Evolutionary conservation across 2,797 vertebrate genomes (phyloP).

Genomic region (Kryptopterus vitreolus): DNA sequence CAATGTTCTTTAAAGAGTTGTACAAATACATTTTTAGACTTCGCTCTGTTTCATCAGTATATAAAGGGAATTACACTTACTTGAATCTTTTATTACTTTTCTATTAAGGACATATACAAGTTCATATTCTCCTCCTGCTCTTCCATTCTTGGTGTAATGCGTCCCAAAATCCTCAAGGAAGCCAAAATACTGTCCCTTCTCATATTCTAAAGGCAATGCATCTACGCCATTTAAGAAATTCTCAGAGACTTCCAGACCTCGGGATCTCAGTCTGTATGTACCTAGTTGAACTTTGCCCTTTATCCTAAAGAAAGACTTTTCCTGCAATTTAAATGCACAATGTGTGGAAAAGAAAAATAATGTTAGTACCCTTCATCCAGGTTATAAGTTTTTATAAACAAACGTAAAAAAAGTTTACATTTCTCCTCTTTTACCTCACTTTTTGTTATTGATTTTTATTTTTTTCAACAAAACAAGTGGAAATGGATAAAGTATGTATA

Average conservation of each 20-base stretch:
- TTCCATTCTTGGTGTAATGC: conserved; percentile 83
- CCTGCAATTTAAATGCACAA: conserved; percentile 63
- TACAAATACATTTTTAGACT: not conserved
- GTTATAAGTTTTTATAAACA: too few relatives aligned
- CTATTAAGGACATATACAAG: conserved; percentile 85
- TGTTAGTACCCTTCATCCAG: not conserved
- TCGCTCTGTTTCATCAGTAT: not conserved
- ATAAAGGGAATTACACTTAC: conserved; percentile 56
- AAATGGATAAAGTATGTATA: too few relatives aligned
- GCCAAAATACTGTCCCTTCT: conserved; percentile 86
- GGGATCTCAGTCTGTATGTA: conserved; percentile 80
- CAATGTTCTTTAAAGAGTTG: not conserved
- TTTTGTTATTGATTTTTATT: too few relatives aligned
- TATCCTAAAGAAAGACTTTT: conserved; percentile 77
- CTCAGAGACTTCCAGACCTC: conserved; percentile 65
- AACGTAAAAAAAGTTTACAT: too few relatives aligned
- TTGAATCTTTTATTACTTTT: conserved; percentile 56
- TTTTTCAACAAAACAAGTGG: too few relatives aligned
- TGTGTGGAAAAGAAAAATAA: not conserved
- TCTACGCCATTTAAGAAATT: conserved; percentile 77
- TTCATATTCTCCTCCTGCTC: conserved; percentile 85
- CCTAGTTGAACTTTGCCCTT: conserved; percentile 81
- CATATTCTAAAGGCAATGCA: conserved; percentile 78
- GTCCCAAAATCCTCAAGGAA: conserved; percentile 92
- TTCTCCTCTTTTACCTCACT: too few relatives aligned